Evolutionary conservation across 2,113 vertebrate genomes (phyloP), one percentile per base, ranked within the genome.

Genomic region (Pimephales promelas): DNA sequence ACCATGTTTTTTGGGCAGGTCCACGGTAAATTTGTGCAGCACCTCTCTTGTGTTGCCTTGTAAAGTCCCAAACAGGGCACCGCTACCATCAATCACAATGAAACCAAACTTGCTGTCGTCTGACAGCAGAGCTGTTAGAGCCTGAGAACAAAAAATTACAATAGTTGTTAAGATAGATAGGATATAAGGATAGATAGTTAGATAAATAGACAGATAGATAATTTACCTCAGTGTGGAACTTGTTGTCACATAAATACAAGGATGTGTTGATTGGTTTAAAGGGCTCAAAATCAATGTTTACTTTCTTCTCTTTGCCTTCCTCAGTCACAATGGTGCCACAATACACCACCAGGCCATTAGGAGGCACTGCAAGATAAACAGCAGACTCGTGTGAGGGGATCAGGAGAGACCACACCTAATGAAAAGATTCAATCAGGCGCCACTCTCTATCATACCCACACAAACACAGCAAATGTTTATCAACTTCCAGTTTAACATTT

Each of bases 181-280:
- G 10, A 49, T 16, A 14, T 1, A 14, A 4, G 5, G 14, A 49
- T 49, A 49, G 3, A 11, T 47, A 11, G 45, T 13, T 47, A 49
- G 3, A 49, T 16, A 49, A 16, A 16, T 24, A 24, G n/a, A 59
- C 24, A 24, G 4, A 40, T 10, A 22, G 34, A 68, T 10, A 2
- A 68, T 73, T 34, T 49, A 99, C 98, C 97, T 99, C 98, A 10
- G 98, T 99, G 92, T 99, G 98, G 93, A 99, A 99, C 94, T 99
- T 99, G 95, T 99, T 99, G 95, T 99, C 98, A 87, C 98, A 99
- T 93, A 99, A 96, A 93, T 99, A 99, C 91, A 99, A 93, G 14
- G 98, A 99, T 0, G 98, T 99, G 95, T 99, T 99, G 94, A 99
- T 99, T 92, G 98, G 98, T 94, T 99, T 99, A 93, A 99, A 99